Evolutionary conservation across 2,888 invertebrate species (phyloP), one percentile per base, ranked within the genome.

Genomic region (Nymphalis polychloros): DNA sequence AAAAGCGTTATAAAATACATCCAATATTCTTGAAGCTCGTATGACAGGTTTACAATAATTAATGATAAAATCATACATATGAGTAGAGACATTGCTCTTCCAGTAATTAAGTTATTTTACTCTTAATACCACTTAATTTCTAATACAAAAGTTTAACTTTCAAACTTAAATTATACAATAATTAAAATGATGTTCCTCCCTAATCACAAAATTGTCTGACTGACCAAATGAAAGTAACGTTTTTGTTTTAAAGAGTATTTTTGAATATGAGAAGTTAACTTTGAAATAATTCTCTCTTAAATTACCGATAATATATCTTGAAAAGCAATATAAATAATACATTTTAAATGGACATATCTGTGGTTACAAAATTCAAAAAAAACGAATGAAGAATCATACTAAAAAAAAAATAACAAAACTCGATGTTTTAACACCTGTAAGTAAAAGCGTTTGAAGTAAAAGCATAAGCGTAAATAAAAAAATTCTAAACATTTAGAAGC

Each of bases 1-100:
- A 67, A 63, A 75, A 73, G 75, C 76, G 68, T 69, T 41, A 41
- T 41, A 41, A 3, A 41, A 68, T 68, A 74, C 62, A 55, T 71
- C 41, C 41, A 13, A 41, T 41, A 41, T 13, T 41, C 71, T 68
- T 67, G 69, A 76, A 76, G 70, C 70, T 62, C 52, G 65, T 50
- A 72, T 61, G 48, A 67, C 60, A 66, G 35, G 55, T 49, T 55
- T 65, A 71, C 69, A 41, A 57, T 35, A 10, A 31, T 35, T 41
- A 57, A 41, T 41, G 8, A 57, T 41, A 57, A 17, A 7, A 57
- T n/a, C 8, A 57, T 10, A 57, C 19, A 13, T 49, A 49, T 19
- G 19, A n/a, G 8, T 35, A n/a, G 8, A 57, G 8, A 35, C 35
- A 35, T n/a, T 19, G 35, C 19, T 10, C 19, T 1, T 19, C 57